A percentile compares a stretch with the other conserved stretches of the same genome.
These are phyloP conservation scores for Mycalesis mineus DNA, from an alignment of 2,888 invertebrate species.

Conservation along the genomic window DNA sequence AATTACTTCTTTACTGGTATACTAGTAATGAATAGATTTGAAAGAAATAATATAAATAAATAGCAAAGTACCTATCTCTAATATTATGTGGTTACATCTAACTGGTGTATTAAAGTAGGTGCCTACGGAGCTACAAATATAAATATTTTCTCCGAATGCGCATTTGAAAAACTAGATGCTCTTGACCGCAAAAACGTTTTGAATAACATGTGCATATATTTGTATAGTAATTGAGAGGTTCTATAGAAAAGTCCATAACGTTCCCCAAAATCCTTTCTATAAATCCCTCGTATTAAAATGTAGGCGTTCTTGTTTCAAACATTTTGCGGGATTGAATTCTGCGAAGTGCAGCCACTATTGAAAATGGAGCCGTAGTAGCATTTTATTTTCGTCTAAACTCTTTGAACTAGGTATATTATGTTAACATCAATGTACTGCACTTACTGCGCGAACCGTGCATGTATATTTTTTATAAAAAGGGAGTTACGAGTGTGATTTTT, in stretches of 20 bases:
- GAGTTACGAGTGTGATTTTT: too few relatives aligned
- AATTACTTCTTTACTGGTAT: too few relatives aligned
- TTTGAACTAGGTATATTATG: constrained; percentile 5
- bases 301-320: constrained; percentile 22
- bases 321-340: constrained; percentile 25
- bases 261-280: constrained; percentile 1
- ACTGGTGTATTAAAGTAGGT: too few relatives aligned
- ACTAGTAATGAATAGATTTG: too few relatives aligned
- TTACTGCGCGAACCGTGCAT: not conserved
- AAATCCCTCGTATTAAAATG: constrained; percentile 9
- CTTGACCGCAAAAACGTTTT: not conserved
- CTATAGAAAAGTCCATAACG: not conserved
- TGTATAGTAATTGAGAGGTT: not conserved
- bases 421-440: not conserved
- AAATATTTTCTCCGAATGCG: not conserved
- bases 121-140: not conserved
- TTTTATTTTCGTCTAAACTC: constrained; percentile 21
- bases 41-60: too few relatives aligned
- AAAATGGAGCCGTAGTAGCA: constrained; percentile 18
- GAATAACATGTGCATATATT: not conserved
- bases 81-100: too few relatives aligned
- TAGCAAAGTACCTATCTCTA: too few relatives aligned
- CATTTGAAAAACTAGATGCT: not conserved
- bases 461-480: not conserved
- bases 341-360: constrained; percentile 22